phyloP scores from a whole-genome alignment of 1,140 invertebrate species.

The Uloborus diversus region DNA sequence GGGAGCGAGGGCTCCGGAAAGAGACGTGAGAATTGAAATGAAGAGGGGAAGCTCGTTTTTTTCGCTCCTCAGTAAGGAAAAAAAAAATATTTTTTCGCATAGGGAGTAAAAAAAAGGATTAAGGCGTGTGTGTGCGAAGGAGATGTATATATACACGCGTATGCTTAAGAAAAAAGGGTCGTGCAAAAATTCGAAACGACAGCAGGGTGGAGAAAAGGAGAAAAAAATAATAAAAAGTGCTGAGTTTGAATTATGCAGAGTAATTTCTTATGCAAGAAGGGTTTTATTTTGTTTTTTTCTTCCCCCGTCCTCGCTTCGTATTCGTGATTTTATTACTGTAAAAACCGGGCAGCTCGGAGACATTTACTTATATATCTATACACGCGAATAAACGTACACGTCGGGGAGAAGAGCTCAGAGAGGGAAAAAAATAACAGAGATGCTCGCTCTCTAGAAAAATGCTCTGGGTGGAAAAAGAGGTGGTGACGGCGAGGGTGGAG shows the following conservation, averaged over 20 bases:
- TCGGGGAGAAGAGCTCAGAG: not conserved
- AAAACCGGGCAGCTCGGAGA: conserved; percentile 16
- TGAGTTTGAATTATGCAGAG: conserved; percentile 55
- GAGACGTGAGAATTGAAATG: conserved; percentile 41
- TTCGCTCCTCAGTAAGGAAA: not conserved
- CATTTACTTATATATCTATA: conserved; percentile 25
- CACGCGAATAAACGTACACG: conserved; percentile 46
- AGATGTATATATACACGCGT: conserved; percentile 37
- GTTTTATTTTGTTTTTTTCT: conserved; percentile 12
- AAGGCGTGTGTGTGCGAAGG: conserved; percentile 16
- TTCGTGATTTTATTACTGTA: conserved; percentile 56
- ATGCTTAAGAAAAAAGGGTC: conserved; percentile 32
- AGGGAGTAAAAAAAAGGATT: conserved; percentile 37
- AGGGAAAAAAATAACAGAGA: not conserved
- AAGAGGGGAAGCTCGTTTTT: conserved; percentile 24
- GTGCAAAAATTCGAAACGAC: conserved; percentile 27
- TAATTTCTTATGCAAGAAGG: conserved; percentile 56
- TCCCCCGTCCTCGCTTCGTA: conserved; percentile 5
- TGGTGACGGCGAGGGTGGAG: not conserved
- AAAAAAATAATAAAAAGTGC: conserved; percentile 24
- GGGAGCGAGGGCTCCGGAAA: conserved; percentile 13
- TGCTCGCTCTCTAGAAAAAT: not conserved
- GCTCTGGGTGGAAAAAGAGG: not conserved
- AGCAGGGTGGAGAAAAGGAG: not conserved
- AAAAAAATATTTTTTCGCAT: conserved; percentile 18